Conservation (phyloP, 2,797 vertebrate species). For the Tapirus indicus region DNA sequence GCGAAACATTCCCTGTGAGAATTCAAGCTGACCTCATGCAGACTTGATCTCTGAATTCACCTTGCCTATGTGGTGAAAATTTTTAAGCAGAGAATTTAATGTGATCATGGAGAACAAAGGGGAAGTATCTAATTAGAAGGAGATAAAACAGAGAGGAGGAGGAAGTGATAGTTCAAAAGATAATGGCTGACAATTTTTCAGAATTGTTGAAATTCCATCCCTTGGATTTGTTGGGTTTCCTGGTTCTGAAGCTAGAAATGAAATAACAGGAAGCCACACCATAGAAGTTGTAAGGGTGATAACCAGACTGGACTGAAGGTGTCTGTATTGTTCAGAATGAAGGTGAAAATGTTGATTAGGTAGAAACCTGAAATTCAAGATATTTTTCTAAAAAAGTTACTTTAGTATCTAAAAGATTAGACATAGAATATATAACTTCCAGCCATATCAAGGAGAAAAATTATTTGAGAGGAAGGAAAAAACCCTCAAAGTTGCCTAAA, state of each 20-base stretch:
- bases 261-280: neutral
- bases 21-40: neutral
- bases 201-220: neutral
- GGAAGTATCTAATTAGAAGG: neutral
- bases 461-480: neutral
- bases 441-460: neutral
- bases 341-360: neutral
- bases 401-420: neutral
- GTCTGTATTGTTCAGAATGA: neutral
- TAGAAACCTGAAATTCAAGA: neutral
- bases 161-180: neutral
- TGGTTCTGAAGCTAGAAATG: neutral
- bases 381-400: neutral
- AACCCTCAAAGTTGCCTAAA: neutral
- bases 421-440: neutral
- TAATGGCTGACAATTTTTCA: neutral
- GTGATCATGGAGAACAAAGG: neutral
- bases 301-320: too few relatives aligned
- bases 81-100: neutral
- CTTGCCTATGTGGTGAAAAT: neutral
- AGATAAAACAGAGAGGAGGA: neutral
- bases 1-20: neutral
- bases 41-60: neutral
- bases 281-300: neutral
- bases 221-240: neutral